Conservation (phyloP, 2,888 invertebrate genomes). For the Exocentrus adspersus region DNA sequence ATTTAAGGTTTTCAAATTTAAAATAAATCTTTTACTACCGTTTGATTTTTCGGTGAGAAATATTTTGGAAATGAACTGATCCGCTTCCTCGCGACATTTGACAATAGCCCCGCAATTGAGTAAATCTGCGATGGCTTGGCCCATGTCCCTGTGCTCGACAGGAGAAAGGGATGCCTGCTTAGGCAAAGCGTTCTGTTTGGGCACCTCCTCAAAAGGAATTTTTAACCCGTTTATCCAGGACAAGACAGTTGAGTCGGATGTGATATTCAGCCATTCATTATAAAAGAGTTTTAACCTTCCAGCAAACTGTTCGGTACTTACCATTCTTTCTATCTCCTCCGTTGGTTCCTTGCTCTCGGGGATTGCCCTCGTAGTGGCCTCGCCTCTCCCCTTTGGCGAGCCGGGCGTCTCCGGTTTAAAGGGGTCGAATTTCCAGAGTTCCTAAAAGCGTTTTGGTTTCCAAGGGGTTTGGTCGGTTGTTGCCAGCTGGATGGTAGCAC, state of each 20-base stretch:
- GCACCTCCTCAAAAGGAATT: no score
- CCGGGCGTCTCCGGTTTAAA: slow-evolving; percentile 11
- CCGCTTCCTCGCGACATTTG: neutral
- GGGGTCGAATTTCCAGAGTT: neutral
- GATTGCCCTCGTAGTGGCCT: neutral
- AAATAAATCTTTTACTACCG: slow-evolving; percentile 8
- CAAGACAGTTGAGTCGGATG: slow-evolving; percentile 16
- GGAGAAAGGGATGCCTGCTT: no score
- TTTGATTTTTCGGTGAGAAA: slow-evolving; percentile 3
- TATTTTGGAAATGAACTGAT: slow-evolving; percentile 6
- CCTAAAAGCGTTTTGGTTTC: neutral
- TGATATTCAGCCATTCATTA: slow-evolving; percentile 4
- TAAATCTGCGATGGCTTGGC: no score
- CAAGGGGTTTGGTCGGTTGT: no score
- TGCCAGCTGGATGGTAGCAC: slow-evolving; percentile 1
- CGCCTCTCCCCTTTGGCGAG: slow-evolving; percentile 7
- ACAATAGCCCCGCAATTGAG: no score
- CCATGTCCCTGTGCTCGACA: no score
- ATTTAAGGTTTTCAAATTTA: slow-evolving; percentile 18
- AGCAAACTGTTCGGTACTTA: neutral
- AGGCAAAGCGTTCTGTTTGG: no score
- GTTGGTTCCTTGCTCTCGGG: neutral
- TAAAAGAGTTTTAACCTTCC: neutral
- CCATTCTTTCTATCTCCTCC: slow-evolving; percentile 3
- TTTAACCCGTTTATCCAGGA: neutral